Conservation (phyloP, 2,797 vertebrate genomes). For the Astyanax mexicanus region DNA sequence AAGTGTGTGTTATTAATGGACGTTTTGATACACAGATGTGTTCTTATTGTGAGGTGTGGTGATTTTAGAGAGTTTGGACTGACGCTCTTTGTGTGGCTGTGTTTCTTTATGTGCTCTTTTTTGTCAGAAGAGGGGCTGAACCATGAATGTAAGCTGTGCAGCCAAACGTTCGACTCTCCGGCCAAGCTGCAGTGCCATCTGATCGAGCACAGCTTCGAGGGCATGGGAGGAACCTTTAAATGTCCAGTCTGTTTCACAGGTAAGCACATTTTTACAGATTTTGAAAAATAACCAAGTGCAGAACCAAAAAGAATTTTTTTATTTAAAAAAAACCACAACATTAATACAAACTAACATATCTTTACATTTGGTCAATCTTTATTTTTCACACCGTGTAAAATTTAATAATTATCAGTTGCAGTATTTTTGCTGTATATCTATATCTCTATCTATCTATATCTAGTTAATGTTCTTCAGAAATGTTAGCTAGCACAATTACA, state of each 20-base stretch:
- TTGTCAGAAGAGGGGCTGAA: constrained; percentile 94
- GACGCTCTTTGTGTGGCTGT: constrained; percentile 9
- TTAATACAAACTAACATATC: too few relatives aligned
- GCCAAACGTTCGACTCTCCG: constrained; percentile 97
- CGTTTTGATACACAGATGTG: neutral
- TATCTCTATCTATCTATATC: too few relatives aligned
- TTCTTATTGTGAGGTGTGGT: constrained; percentile 29
- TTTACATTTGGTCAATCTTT: too few relatives aligned
- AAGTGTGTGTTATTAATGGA: neutral
- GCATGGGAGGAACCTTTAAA: constrained; percentile 99
- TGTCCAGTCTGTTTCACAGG: constrained; percentile 99
- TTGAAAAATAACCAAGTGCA: too few relatives aligned
- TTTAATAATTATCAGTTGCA: too few relatives aligned
- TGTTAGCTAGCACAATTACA: too few relatives aligned
- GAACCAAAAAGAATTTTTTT: too few relatives aligned
- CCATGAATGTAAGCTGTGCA: constrained; percentile 98
- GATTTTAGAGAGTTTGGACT: constrained; percentile 58
- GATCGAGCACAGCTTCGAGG: constrained; percentile 99
- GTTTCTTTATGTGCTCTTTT: constrained; percentile 28
- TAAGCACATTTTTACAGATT: too few relatives aligned
- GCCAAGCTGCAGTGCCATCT: constrained; percentile 98
- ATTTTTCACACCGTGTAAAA: too few relatives aligned
- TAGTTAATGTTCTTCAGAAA: too few relatives aligned
- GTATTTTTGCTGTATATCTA: too few relatives aligned
- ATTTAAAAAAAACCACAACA: too few relatives aligned